Evolutionary conservation across 2,888 invertebrate genomes (phyloP).

Genomic region (Willowsia nigromaculata): DNA sequence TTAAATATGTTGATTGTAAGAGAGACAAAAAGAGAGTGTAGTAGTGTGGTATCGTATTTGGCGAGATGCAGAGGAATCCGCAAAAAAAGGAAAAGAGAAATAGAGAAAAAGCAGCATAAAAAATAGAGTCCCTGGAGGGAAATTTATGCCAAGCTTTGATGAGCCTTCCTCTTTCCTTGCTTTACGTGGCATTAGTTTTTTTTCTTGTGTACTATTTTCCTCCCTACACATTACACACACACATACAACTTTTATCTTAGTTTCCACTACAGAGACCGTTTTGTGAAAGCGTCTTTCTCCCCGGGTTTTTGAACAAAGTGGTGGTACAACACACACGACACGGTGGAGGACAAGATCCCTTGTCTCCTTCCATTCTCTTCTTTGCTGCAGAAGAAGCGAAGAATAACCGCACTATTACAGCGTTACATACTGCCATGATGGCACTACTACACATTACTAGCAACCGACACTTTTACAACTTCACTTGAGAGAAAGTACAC

Average conservation of each 20-base stretch:
- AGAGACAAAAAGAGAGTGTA: neutral
- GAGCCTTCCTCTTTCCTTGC: slow-evolving; percentile 12
- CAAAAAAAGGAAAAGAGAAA: neutral
- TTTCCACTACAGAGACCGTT: neutral
- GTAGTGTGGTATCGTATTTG: neutral
- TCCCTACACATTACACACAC: neutral
- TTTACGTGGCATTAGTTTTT: neutral
- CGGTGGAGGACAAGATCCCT: neutral
- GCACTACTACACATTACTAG: neutral
- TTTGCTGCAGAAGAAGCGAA: neutral
- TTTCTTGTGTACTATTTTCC: neutral
- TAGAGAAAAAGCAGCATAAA: no score
- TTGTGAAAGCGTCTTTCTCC: neutral
- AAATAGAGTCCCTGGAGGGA: slow-evolving; percentile 34
- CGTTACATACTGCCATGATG: neutral
- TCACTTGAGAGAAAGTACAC: slow-evolving; percentile 1
- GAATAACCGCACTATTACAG: neutral
- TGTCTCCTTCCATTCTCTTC: neutral
- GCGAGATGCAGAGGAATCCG: neutral
- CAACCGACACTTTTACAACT: slow-evolving; percentile 49
- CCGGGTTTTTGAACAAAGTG: neutral
- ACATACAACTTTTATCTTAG: neutral
- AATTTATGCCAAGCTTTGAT: slow-evolving; percentile 52
- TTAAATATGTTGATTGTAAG: neutral
- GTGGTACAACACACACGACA: neutral